Conservation (phyloP, 2,888 invertebrate species). For the Strigamia transsilvanica region DNA sequence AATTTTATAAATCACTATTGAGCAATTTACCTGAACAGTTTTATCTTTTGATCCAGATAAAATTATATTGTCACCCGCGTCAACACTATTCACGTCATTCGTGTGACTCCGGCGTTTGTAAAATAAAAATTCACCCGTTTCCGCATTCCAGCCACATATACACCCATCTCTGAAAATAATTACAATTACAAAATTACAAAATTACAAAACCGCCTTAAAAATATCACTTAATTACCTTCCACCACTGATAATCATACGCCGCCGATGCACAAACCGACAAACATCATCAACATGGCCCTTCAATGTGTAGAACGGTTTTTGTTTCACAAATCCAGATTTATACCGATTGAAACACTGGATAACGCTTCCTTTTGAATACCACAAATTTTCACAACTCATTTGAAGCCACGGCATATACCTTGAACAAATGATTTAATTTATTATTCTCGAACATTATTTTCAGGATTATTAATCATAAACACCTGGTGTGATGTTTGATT, state of each 20-base stretch:
- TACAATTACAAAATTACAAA: not conserved
- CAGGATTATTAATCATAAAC: not conserved
- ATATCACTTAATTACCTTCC: slow-evolving; percentile 52
- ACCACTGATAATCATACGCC: slow-evolving; percentile 57
- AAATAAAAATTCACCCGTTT: slow-evolving; percentile 59
- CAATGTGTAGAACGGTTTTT: slow-evolving; percentile 39
- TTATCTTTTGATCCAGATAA: slow-evolving; percentile 67
- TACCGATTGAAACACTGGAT: not conserved
- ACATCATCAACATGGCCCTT: slow-evolving; percentile 63
- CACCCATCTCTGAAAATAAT: slow-evolving; percentile 45
- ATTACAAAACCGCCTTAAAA: not conserved
- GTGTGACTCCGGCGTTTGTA: slow-evolving; percentile 61
- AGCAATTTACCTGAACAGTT: slow-evolving; percentile 63
- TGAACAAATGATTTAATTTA: not conserved
- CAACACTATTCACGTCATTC: slow-evolving; percentile 66
- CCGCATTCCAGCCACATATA: slow-evolving; percentile 61
- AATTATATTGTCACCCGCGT: slow-evolving; percentile 63
- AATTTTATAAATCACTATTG: too few relatives aligned
- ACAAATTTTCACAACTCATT: slow-evolving; percentile 67
- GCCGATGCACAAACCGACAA: slow-evolving; percentile 66
- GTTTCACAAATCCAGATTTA: slow-evolving; percentile 23
- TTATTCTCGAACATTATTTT: not conserved
- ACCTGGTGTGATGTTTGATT: slow-evolving; percentile 24
- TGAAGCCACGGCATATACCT: slow-evolving; percentile 67
- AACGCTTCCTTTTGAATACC: slow-evolving; percentile 68